phyloP scores from a whole-genome alignment of 2,797 vertebrate genomes.

The Huso huso region DNA sequence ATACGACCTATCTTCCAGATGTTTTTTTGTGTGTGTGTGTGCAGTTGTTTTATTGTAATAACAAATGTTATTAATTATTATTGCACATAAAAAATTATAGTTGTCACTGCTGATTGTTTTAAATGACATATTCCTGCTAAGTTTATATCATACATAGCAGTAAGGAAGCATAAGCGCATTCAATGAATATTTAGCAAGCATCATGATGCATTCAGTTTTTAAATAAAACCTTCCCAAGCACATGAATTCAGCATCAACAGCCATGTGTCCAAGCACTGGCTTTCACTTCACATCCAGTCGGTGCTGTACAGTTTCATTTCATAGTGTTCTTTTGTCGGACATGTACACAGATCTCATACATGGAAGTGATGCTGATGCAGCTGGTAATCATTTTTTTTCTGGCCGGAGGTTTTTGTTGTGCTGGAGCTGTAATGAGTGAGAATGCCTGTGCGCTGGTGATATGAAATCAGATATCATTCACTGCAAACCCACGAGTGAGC shows the following conservation, averaged over 20 bases:
- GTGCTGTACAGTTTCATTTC: too few species aligned
- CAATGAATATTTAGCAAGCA: too few species aligned
- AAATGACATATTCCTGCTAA: background rate
- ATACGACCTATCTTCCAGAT: conserved; percentile 7
- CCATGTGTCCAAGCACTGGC: too few species aligned
- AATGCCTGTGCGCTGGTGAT: conserved; percentile 49
- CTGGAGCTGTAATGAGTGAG: conserved; percentile 36
- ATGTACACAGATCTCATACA: conserved; percentile 2
- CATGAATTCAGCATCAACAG: too few species aligned
- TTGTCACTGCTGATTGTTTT: background rate
- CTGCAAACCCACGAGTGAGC: conserved; percentile 32
- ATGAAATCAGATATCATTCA: conserved; percentile 41
- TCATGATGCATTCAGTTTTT: too few species aligned
- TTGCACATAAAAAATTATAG: background rate
- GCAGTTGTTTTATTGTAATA: background rate
- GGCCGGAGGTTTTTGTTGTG: conserved; percentile 17
- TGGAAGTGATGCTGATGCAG: conserved; percentile 9
- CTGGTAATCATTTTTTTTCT: conserved; percentile 30
- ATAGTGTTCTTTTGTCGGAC: background rate
- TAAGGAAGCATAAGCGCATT: background rate
- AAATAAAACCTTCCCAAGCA: too few species aligned
- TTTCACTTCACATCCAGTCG: too few species aligned
- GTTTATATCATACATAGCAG: background rate
- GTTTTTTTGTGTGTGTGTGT: conserved; percentile 3
- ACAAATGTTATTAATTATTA: background rate